These are phyloP conservation scores for Anhinga anhinga DNA, from an alignment of 2,113 vertebrate species.

Conservation along the genomic window DNA sequence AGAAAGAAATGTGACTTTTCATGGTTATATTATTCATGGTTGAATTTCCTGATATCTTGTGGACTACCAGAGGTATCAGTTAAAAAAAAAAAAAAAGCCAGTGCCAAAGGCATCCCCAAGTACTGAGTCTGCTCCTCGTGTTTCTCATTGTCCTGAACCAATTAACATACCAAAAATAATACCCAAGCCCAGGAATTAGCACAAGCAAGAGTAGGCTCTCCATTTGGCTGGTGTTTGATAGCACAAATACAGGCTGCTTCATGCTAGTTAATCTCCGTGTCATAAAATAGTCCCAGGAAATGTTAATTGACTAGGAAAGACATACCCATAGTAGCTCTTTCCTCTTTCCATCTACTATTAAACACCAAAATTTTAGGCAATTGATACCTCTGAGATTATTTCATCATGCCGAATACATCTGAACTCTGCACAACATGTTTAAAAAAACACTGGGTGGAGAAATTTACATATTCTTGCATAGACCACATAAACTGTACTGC, in stretches of 20 bases:
- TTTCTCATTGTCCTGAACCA: not conserved
- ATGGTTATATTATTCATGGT: fast-evolving
- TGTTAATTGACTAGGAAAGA: not conserved
- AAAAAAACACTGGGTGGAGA: not conserved
- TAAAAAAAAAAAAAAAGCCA: fast-evolving
- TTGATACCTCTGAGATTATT: not conserved
- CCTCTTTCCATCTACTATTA: not conserved
- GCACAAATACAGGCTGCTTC: not conserved
- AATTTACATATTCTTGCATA: not conserved
- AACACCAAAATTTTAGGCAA: not conserved
- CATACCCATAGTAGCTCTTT: not conserved
- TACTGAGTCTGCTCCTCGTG: not conserved
- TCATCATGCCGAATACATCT: not conserved
- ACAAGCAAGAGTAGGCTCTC: not conserved
- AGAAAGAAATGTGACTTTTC: not conserved
- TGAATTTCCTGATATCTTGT: not conserved
- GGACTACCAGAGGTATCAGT: not conserved
- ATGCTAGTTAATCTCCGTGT: not conserved
- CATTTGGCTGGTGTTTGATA: not conserved
- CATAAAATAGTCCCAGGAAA: not conserved
- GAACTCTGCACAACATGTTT: not conserved
- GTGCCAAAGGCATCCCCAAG: fast-evolving
- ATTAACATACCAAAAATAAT: not conserved
- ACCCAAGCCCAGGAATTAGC: not conserved
- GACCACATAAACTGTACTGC: fast-evolving